These are phyloP conservation scores for Palythoa caribaeorum DNA, from an alignment of 92 coral and sea anemone species.

Conservation along the genomic window DNA sequence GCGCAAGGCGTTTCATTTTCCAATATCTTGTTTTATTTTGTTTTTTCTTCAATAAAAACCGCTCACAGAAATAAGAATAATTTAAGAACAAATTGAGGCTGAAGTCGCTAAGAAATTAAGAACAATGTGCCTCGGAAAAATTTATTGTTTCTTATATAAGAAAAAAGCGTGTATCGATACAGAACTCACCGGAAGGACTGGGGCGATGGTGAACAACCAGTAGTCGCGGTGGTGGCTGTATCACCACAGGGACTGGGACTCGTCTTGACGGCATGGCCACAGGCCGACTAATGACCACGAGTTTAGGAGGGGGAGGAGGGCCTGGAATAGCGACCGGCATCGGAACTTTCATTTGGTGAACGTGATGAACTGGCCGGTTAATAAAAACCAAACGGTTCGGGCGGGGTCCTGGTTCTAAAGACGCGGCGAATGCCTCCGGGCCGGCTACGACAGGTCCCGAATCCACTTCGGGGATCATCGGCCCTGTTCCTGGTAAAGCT, in stretches of 20 bases:
- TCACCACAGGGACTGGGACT: constrained; percentile 43
- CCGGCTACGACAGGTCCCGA: not conserved
- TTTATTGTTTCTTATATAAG: too few species aligned
- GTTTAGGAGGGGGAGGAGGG: constrained; percentile 39
- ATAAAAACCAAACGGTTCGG: constrained; percentile 22
- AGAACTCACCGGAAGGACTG: constrained; percentile 8
- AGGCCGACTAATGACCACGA: constrained; percentile 38
- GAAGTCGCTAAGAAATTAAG: too few species aligned
- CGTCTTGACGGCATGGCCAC: constrained; percentile 29
- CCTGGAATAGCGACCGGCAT: constrained; percentile 28
- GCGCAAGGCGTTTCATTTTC: too few species aligned
- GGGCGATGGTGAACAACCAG: constrained; percentile 30
- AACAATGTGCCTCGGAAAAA: too few species aligned
- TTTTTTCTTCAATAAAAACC: too few species aligned
- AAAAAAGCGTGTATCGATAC: too few species aligned
- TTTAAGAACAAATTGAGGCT: too few species aligned
- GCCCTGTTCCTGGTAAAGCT: constrained; percentile 5
- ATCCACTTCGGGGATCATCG: constrained; percentile 15
- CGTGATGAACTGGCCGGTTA: constrained; percentile 39
- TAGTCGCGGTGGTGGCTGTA: constrained; percentile 30
- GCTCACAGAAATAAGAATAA: too few species aligned
- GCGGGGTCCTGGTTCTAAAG: not conserved
- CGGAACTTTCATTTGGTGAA: constrained; percentile 42
- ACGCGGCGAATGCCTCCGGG: not conserved
- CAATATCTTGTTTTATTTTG: too few species aligned